Base-by-base conservation (phyloP, 2,888 invertebrate genomes). In the Syrphus vitripennis region DNA sequence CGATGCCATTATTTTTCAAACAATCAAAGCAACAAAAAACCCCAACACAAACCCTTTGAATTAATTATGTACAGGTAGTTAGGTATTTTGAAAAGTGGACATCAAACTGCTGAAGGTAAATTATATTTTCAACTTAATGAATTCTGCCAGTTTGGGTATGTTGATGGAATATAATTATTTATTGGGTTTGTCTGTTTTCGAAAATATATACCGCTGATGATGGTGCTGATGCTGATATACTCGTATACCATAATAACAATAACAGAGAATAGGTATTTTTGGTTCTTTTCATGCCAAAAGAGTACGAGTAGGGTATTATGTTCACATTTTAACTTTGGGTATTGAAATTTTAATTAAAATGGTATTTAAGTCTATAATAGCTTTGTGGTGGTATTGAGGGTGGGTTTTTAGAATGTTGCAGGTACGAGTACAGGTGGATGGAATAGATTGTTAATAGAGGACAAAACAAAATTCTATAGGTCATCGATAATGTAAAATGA, bases 321-420 rank as follows among this genome's bases (percentile, higher is more conserved):
- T 19, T 40, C 65, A n/a, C n/a, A 59, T 65, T 75, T 71, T 24
- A 21, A 34, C 24, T 57, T 77, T 31, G n/a, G 24, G 24, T 26
- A 59, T 82, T 72, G 19, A 59, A 71, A 40, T 77, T 77, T 77
- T 82, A 82, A 82, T 82, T 82, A 82, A 42, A 82, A 77, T 72
- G 14, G 42, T 72, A 65, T 77, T 71, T 50, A 9, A 16, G 16
- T 12, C 24, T 21, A 2, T 31, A 19, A 34, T 34, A 19, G 50
- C n/a, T 57, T 31, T 70, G 70, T 14, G 45, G 48, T 31, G 3
- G 24, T 2, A 26, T 4, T 12, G 16, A 5, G 16, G 77, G 29
- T 31, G 57, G 4, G 16, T 67, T 10, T n/a, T 40, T 45, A 55
- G 21, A 37, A 21, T 7, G 7, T n/a, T n/a, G 12, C 2, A 24